phyloP scores from a whole-genome alignment of 2,888 invertebrate species.

The Agriopis marginaria region DNA sequence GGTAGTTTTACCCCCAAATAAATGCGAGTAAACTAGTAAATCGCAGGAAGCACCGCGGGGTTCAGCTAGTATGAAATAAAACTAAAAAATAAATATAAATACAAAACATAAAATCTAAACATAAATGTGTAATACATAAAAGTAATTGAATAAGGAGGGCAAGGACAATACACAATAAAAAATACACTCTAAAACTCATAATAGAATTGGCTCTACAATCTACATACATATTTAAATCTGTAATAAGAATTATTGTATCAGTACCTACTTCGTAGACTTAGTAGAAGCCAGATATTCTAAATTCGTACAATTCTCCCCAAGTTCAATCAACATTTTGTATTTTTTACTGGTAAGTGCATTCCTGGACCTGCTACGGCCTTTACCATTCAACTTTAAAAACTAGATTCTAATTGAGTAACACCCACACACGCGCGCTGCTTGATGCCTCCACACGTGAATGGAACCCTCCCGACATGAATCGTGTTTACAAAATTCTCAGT shows the following conservation, averaged over 20 bases:
- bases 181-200: too few relatives aligned
- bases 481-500: slow-evolving; percentile 39
- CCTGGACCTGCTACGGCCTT: slow-evolving; percentile 33
- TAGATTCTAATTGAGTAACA: slow-evolving; percentile 41
- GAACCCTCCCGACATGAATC: slow-evolving; percentile 33
- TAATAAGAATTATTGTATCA: too few relatives aligned
- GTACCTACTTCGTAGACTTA: background rate
- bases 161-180: too few relatives aligned
- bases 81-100: too few relatives aligned
- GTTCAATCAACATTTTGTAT: slow-evolving; percentile 29
- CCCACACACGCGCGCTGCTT: slow-evolving; percentile 30
- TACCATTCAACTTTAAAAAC: slow-evolving; percentile 41
- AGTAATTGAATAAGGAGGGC: too few relatives aligned
- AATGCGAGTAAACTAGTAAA: too few relatives aligned
- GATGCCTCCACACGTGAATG: slow-evolving; percentile 33
- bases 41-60: too few relatives aligned
- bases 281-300: slow-evolving; percentile 20
- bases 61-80: background rate
- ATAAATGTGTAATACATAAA: too few relatives aligned
- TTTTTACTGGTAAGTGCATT: slow-evolving; percentile 40
- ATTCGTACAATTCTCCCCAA: slow-evolving; percentile 25
- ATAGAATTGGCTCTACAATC: background rate
- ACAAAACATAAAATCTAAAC: too few relatives aligned
- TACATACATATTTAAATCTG: background rate
- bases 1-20: too few relatives aligned